Base-by-base conservation (phyloP, 2,888 invertebrate genomes). In the Agriotes lineatus region DNA sequence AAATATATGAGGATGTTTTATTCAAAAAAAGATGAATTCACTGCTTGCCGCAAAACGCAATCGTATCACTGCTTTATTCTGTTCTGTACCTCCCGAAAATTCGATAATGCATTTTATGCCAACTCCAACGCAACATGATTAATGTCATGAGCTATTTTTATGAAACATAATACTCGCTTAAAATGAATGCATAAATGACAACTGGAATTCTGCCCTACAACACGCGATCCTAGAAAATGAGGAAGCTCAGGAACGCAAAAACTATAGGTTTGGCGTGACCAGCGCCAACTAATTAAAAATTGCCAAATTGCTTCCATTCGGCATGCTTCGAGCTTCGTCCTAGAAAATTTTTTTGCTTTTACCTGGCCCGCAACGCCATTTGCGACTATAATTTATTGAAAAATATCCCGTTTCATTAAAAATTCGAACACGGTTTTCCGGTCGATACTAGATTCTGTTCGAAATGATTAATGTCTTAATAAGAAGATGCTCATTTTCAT, bases 141-240 rank as follows among this genome's bases (percentile, higher is more conserved):
- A 56, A 56, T 56, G 33, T 56, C 20, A 19, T 10, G 37, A 50
- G 48, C 50, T 50, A 61, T 50, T 61, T 61, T 61, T 61, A 50
- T 50, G 37, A 35, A 61, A 33, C 37, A 25, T 59, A 50, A 61
- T 20, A 37, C 48, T 61, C 33, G 44, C 44, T 59, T 45, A 33
- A 57, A 59, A 59, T 59, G 48, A 59, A 59, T 59, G 45, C 59
- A 59, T 59, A 59, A 59, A 44, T 58, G 42, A 25, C 42, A 59
- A 45, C 25, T 59, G 45, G 33, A 59, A 48, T 59, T 59, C 59
- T 59, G 18, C 59, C 20, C 12, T 45, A 48, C 14, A 58, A 33
- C 59, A 59, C 59, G 59, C 59, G 59, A 59, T 59, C 44, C 1
- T 18, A 52, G 25, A 33, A 18, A 52, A 52, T 52, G 33, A 33